A percentile compares a stretch with the other conserved stretches of the same genome.
These are phyloP conservation scores for Dasyurus viverrinus DNA, from an alignment of 2,113 vertebrate genomes.

Conservation along the genomic window DNA sequence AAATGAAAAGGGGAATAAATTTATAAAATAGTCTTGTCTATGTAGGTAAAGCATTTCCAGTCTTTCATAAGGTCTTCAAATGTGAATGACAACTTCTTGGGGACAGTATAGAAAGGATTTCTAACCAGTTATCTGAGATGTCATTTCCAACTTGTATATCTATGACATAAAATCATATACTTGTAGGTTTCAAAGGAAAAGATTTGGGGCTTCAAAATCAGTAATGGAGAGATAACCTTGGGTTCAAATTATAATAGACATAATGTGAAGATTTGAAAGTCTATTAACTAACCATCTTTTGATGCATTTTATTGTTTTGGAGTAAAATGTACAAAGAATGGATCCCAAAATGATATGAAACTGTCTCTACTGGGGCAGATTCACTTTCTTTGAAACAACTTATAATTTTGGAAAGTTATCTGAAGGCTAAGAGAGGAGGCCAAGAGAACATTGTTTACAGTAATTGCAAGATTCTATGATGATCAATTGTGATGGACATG, in stretches of 20 bases:
- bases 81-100: not conserved
- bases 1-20: not conserved
- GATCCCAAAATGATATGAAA: not conserved
- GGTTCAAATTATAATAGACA: not conserved
- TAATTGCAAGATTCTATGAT: too few species aligned
- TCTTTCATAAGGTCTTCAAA: not conserved
- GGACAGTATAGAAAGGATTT: not conserved
- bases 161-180: not conserved
- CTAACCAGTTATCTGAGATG: not conserved
- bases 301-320: not conserved
- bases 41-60: not conserved
- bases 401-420: too few species aligned
- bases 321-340: not conserved
- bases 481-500: too few species aligned
- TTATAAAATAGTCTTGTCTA: not conserved
- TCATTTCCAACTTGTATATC: not conserved
- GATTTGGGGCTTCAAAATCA: not conserved
- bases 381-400: too few species aligned
- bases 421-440: too few species aligned
- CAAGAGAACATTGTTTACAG: too few species aligned
- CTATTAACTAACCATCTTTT: not conserved
- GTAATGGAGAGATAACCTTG: not conserved
- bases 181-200: not conserved
- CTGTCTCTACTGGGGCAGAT: too few species aligned
- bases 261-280: not conserved